Evolutionary conservation across 2,888 invertebrate species (phyloP).

Genomic region (Nemurella pictetii): DNA sequence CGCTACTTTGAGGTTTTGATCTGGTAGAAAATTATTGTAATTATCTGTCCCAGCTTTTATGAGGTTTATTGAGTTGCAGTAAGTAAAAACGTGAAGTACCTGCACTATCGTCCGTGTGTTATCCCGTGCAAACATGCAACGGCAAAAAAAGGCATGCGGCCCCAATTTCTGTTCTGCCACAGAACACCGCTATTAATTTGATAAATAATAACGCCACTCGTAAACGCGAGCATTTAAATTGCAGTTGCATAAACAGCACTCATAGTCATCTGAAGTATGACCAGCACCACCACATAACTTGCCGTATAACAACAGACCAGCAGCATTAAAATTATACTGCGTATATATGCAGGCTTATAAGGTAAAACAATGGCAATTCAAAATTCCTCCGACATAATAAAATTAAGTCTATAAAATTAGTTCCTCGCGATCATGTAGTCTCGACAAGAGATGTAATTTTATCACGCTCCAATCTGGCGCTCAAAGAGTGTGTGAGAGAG

Average conservation of each 20-base stretch:
- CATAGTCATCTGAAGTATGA: background rate
- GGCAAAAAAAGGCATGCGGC: background rate
- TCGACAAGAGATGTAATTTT: background rate
- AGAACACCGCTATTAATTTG: background rate
- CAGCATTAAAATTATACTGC: background rate
- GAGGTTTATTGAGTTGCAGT: constrained; percentile 8
- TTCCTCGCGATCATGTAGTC: background rate
- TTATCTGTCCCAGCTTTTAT: background rate
- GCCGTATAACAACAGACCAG: background rate
- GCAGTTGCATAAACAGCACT: background rate
- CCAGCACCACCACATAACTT: background rate
- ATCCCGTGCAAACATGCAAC: background rate
- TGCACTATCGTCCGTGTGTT: background rate
- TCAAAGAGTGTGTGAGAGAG: background rate
- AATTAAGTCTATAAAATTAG: background rate
- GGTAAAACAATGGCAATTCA: background rate
- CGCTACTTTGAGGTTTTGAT: background rate
- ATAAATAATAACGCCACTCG: background rate
- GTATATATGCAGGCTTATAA: no score
- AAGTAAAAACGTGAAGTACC: background rate
- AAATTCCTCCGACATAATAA: background rate
- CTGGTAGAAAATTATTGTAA: background rate
- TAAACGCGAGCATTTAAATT: background rate
- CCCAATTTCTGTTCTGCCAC: background rate
- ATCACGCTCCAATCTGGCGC: background rate